Evolutionary conservation across 2,888 invertebrate genomes (phyloP).

Genomic region (Diaperis boleti): DNA sequence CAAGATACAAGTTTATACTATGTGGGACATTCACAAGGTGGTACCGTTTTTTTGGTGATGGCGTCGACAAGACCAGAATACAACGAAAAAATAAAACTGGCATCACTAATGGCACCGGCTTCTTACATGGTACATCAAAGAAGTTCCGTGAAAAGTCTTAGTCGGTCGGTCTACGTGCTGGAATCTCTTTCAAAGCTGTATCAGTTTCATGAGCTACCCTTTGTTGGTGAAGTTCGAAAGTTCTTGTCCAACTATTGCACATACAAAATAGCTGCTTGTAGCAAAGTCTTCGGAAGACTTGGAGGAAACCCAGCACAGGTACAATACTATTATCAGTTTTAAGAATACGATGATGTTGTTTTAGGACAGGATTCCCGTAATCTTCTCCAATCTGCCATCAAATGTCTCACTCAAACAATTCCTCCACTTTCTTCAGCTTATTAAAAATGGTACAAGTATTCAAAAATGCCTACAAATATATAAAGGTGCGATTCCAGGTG

Average conservation of each 20-base stretch:
- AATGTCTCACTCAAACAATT: slow-evolving; percentile 22
- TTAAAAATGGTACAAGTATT: slow-evolving; percentile 8
- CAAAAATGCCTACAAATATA: too few relatives aligned
- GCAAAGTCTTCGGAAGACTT: neutral
- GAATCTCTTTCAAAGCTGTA: neutral
- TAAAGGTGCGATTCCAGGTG: slow-evolving; percentile 21
- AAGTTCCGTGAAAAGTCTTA: neutral
- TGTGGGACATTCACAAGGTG: slow-evolving; percentile 78
- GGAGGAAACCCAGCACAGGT: neutral
- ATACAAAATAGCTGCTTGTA: neutral
- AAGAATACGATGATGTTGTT: too few relatives aligned
- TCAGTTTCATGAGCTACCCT: slow-evolving; percentile 15
- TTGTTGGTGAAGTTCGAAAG: neutral
- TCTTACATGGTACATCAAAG: slow-evolving; percentile 70
- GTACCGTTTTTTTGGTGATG: slow-evolving; percentile 74
- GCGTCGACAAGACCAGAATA: slow-evolving; percentile 71
- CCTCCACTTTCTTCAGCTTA: slow-evolving; percentile 24
- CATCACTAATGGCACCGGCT: slow-evolving; percentile 78
- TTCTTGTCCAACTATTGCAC: neutral
- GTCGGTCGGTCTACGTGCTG: neutral
- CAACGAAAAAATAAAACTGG: slow-evolving; percentile 68
- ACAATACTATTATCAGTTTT: too few relatives aligned
- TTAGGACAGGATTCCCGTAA: neutral
- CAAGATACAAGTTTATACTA: slow-evolving; percentile 73
- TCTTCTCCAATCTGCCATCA: slow-evolving; percentile 30